Evolutionary conservation across 2,113 vertebrate species (phyloP), one percentile per base, ranked within the genome.

Genomic region (Austrofundulus limnaeus): DNA sequence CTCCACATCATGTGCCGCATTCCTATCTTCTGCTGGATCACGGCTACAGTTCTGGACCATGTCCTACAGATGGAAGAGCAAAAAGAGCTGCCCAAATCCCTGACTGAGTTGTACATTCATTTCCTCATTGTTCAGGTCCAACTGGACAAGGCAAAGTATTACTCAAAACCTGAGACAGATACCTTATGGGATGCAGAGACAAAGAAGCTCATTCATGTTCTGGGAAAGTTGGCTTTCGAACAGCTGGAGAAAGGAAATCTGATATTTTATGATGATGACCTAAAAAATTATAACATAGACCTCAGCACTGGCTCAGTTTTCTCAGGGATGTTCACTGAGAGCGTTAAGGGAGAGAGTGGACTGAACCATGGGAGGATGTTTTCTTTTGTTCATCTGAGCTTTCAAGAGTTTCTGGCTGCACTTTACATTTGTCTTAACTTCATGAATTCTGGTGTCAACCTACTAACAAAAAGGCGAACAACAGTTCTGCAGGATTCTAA

Each of bases 161-260:
- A 53, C 14, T 41, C 19, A 17, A 47, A 21, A 23, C 24, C 2
- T 2, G 11, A 0, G 2, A 25, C 21, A 16, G 61, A 61, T 45
- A 11, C n/a, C 14, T 37, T 74, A 34, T 79, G 77, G 69, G 68
- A 37, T 43, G 1, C 5, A 49, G 14, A 57, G 13, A 37, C 21
- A 11, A 59, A 25, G 51, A 56, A 65, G 45, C 71, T 21, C 2
- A 15, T 80, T 47, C 39, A 54, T 19, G 13, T 43, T 28, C 38
- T 84, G 46, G 78, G 69, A 34, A 82, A 71, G 43, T 53, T 85
- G 34, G 63, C 79, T 1, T 85, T 77, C 49, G 43, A 71, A 39
- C 72, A 82, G 43, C 59, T 85, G 17, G 47, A 77, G 11, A 72
- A 63, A 63, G 70, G 69, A 59, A 70, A 66, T 25, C 47, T 66